Conservation (phyloP, 2,888 invertebrate genomes). For the Andrena hattorfiana region DNA sequence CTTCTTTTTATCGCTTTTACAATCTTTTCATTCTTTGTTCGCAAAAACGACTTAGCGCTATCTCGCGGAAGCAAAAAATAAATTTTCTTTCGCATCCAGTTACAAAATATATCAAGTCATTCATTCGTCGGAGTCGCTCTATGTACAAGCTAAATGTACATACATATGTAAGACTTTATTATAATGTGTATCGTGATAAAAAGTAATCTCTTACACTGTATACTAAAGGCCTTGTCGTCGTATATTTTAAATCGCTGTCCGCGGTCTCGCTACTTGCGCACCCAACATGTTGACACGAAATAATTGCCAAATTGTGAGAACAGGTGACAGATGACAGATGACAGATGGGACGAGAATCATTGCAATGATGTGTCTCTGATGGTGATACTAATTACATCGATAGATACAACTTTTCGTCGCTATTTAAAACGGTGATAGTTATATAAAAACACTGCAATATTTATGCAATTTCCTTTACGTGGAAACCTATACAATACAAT, state of each 20-base stretch:
- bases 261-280: conserved; percentile 6
- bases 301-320: conserved; percentile 8
- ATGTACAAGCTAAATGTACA: conserved; percentile 76
- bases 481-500: conserved; percentile 58
- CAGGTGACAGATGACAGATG: conserved; percentile 10
- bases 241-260: conserved; percentile 47
- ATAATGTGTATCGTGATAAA: conserved; percentile 67
- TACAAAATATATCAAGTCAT: conserved; percentile 74
- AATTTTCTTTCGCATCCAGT: conserved; percentile 67
- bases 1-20: conserved; percentile 32
- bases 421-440: conserved; percentile 41
- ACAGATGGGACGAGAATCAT: conserved; percentile 41
- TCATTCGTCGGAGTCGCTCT: conserved; percentile 65
- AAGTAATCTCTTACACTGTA: conserved; percentile 70
- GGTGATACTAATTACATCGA: conserved; percentile 31
- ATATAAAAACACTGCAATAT: conserved; percentile 60
- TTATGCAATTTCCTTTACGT: conserved; percentile 29
- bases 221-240: conserved; percentile 71
- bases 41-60: conserved; percentile 58
- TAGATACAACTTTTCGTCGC: conserved; percentile 42
- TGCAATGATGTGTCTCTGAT: conserved; percentile 44
- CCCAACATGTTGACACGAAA: conserved; percentile 4
- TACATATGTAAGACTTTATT: conserved; percentile 58
- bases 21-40: conserved; percentile 44
- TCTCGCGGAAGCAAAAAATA: conserved; percentile 61